phyloP scores from a whole-genome alignment of 1,140 invertebrate genomes.

The roundworm (Caenorhabditis elegans) region DNA sequence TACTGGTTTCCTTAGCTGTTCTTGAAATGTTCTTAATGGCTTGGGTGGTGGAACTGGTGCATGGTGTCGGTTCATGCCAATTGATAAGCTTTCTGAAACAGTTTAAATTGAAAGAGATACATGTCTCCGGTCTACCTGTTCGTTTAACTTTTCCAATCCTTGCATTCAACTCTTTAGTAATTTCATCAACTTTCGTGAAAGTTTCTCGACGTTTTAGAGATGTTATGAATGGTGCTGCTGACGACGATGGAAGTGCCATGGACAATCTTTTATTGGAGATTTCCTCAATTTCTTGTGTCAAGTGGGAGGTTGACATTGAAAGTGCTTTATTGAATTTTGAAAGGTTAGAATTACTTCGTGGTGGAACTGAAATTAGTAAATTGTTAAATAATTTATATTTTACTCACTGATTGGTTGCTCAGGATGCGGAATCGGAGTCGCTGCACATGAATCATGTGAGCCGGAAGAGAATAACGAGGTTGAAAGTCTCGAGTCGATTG shows the following conservation, averaged over 20 bases:
- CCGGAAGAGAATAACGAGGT: conserved; percentile 25
- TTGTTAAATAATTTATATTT: background rate
- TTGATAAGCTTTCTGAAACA: background rate
- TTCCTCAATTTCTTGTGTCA: too few species aligned
- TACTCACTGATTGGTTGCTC: background rate
- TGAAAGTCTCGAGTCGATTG: conserved; percentile 37
- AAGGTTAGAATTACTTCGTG: background rate
- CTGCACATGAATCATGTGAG: background rate
- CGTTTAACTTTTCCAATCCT: conserved; percentile 4
- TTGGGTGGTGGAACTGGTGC: conserved; percentile 29
- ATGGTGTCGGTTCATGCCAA: background rate
- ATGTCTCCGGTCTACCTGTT: background rate
- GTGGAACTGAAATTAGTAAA: background rate
- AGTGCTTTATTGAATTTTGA: background rate
- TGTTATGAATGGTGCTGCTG: background rate
- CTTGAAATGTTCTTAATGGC: conserved; percentile 32
- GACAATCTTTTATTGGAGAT: conserved; percentile 4
- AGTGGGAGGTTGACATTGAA: conserved; percentile 2
- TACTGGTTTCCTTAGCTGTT: background rate
- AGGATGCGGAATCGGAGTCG: conserved; percentile 25
- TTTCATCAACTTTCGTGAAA: conserved; percentile 29
- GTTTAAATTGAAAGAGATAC: too few species aligned
- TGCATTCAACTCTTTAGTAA: background rate
- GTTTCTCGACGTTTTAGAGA: conserved; percentile 26
- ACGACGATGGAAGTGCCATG: conserved; percentile 11